Evolutionary conservation across 2,113 vertebrate genomes (phyloP).

Genomic region (Miniopterus natalensis): DNA sequence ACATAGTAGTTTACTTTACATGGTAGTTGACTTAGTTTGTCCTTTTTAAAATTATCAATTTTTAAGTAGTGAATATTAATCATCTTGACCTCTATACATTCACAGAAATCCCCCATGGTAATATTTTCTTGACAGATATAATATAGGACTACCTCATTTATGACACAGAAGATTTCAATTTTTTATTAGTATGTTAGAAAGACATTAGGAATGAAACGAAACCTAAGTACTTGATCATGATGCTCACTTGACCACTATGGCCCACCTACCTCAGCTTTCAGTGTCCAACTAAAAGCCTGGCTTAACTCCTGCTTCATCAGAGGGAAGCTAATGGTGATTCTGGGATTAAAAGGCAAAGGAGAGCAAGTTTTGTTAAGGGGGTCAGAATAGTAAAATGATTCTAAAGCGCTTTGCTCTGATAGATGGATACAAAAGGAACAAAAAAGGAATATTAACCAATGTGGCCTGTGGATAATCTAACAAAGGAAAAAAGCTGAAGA

Average conservation of each 20-base stretch:
- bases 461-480: background rate
- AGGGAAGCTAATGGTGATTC: background rate
- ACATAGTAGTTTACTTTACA: background rate
- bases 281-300: background rate
- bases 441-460: background rate
- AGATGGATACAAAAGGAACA: background rate
- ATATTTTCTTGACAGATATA: background rate
- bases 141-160: constrained; percentile 53
- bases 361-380: background rate
- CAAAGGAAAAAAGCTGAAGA: background rate
- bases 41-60: constrained; percentile 10
- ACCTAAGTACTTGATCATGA: background rate
- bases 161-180: background rate
- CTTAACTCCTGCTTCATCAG: background rate
- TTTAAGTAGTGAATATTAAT: constrained; percentile 7
- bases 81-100: constrained; percentile 6
- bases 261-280: constrained; percentile 52
- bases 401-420: background rate
- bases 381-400: background rate
- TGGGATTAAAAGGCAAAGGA: background rate
- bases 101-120: background rate
- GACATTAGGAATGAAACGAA: background rate
- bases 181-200: constrained; percentile 47
- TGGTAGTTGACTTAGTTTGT: background rate
- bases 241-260: background rate